phyloP scores from a whole-genome alignment of 2,113 vertebrate species.

The Tachycineta bicolor region DNA sequence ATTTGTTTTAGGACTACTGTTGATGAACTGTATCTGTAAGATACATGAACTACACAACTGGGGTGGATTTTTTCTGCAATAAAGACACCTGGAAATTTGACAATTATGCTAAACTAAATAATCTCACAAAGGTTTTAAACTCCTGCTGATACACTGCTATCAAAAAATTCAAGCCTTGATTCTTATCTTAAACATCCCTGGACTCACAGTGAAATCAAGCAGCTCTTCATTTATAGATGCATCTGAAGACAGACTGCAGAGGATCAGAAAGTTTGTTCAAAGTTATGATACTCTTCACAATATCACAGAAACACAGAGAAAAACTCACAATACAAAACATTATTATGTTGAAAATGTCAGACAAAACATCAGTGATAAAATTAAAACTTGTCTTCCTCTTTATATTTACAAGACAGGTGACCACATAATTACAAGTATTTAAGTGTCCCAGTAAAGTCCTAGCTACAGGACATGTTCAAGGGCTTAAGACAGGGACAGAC shows the following conservation, averaged over 20 bases:
- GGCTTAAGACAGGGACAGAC: background rate
- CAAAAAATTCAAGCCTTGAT: background rate
- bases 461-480: background rate
- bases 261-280: background rate
- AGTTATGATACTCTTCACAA: background rate
- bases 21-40: background rate
- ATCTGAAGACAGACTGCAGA: background rate
- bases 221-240: background rate
- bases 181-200: background rate
- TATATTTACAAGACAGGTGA: background rate
- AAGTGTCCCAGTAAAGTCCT: background rate
- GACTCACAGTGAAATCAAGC: background rate
- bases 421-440: background rate
- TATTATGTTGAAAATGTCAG: background rate
- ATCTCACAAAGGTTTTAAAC: background rate
- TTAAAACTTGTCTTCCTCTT: background rate
- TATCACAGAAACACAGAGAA: background rate
- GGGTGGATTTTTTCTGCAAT: background rate
- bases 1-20: background rate
- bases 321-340: background rate
- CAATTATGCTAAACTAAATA: background rate
- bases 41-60: background rate
- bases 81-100: background rate
- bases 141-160: background rate
- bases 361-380: background rate